These are phyloP conservation scores for Dromas ardeola DNA, from an alignment of 2,113 vertebrate species.

Conservation along the genomic window DNA sequence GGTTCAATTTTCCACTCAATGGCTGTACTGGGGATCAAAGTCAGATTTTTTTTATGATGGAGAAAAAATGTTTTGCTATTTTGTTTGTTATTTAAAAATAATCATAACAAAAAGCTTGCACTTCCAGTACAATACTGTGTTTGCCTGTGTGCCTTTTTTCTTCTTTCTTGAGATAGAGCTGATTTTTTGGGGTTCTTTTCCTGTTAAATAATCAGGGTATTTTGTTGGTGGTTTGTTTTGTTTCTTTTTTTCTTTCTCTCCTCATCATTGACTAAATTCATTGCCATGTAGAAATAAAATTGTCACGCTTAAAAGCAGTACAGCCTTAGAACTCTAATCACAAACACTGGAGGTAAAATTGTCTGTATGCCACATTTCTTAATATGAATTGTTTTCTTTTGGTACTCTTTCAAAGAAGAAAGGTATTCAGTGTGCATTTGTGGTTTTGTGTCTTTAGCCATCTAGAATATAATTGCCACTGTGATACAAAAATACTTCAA, in stretches of 20 bases:
- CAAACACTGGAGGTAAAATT: conserved; percentile 49
- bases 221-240: not conserved
- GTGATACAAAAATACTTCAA: not conserved
- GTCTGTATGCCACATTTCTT: not conserved
- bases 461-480: not conserved
- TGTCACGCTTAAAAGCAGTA: conserved; percentile 68
- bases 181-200: conserved; percentile 59
- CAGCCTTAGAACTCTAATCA: conserved; percentile 66
- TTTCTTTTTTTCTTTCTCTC: not conserved
- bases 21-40: conserved; percentile 88
- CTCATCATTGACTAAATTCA: conserved; percentile 39
- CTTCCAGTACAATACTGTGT: conserved; percentile 6
- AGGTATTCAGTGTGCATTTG: not conserved
- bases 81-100: conserved; percentile 80
- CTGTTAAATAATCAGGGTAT: conserved; percentile 68
- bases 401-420: not conserved
- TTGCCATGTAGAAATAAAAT: conserved; percentile 72
- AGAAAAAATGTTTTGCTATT: conserved; percentile 75
- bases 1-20: conserved; percentile 90
- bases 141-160: not conserved
- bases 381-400: not conserved
- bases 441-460: not conserved
- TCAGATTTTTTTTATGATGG: conserved; percentile 74
- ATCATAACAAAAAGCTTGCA: conserved; percentile 52
- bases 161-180: conserved; percentile 32